A percentile compares a stretch with the other conserved stretches of the same genome.
Conservation (phyloP, 2,888 invertebrate genomes). For the Macrophya alboannulata region DNA sequence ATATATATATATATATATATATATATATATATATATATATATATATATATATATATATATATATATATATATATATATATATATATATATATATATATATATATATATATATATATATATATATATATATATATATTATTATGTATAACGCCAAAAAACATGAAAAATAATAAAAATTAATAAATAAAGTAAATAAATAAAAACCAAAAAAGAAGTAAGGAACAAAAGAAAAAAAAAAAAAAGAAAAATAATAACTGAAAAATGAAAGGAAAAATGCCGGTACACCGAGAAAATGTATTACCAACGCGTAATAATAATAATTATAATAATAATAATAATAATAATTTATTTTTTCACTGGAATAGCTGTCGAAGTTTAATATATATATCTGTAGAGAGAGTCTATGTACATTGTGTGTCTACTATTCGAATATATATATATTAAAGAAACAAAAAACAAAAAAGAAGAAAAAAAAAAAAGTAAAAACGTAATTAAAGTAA, state of each 20-base stretch:
- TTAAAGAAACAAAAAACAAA: conserved; percentile 36
- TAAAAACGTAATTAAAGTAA: conserved; percentile 53
- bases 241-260: not conserved
- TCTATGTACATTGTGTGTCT: conserved; percentile 65
- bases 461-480: conserved; percentile 47
- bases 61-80: too few species aligned
- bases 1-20: too few species aligned
- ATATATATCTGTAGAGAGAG: conserved; percentile 79
- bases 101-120: too few species aligned
- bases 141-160: conserved; percentile 6
- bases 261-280: not conserved
- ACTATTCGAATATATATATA: conserved; percentile 31
- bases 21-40: too few species aligned
- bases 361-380: conserved; percentile 70
- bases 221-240: conserved; percentile 4
- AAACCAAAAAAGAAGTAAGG: not conserved
- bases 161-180: conserved; percentile 31
- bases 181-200: conserved; percentile 42
- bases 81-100: too few species aligned
- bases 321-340: conserved; percentile 80
- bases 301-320: conserved; percentile 78
- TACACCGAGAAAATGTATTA: conserved; percentile 15
- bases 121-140: not conserved
- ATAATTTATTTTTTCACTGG: conserved; percentile 81
- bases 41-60: too few species aligned